phyloP scores from a whole-genome alignment of 2,113 vertebrate species.

The Erythrocercus mccallii region DNA sequence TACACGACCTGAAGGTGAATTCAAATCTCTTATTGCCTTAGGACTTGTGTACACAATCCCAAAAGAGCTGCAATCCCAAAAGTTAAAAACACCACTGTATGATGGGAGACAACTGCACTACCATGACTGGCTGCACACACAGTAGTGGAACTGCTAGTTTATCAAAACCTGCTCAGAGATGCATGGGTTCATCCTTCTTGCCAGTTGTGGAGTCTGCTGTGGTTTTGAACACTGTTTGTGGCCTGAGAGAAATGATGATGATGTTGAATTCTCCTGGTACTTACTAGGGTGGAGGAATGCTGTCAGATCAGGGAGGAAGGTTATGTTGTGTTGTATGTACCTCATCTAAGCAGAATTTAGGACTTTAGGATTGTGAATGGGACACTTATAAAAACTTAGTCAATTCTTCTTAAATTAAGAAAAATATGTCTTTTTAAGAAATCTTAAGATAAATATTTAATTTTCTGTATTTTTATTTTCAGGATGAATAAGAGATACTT shows the following conservation, averaged over 20 bases:
- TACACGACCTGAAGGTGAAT: not conserved
- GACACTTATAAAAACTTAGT: not conserved
- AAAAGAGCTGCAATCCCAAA: not conserved
- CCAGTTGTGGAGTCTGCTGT: not conserved
- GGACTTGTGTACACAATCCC: not conserved
- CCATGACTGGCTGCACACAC: not conserved
- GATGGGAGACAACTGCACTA: not conserved
- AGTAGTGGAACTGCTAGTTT: not conserved
- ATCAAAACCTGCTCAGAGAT: not conserved
- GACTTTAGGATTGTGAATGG: not conserved
- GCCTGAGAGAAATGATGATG: not conserved
- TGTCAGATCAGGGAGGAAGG: not conserved
- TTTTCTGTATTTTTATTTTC: conserved; percentile 49
- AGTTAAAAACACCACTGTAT: not conserved
- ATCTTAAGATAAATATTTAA: not conserved
- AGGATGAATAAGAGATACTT: conserved; percentile 94
- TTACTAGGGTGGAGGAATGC: not conserved
- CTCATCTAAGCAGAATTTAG: not conserved
- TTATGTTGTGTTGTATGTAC: not conserved
- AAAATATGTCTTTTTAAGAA: not conserved
- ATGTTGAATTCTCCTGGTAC: not conserved
- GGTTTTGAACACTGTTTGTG: not conserved
- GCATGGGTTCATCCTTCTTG: not conserved
- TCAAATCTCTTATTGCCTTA: not conserved
- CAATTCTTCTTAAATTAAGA: not conserved